Evolutionary conservation across 2,797 vertebrate genomes (phyloP).

Genomic region (Poeciliopsis infans): DNA sequence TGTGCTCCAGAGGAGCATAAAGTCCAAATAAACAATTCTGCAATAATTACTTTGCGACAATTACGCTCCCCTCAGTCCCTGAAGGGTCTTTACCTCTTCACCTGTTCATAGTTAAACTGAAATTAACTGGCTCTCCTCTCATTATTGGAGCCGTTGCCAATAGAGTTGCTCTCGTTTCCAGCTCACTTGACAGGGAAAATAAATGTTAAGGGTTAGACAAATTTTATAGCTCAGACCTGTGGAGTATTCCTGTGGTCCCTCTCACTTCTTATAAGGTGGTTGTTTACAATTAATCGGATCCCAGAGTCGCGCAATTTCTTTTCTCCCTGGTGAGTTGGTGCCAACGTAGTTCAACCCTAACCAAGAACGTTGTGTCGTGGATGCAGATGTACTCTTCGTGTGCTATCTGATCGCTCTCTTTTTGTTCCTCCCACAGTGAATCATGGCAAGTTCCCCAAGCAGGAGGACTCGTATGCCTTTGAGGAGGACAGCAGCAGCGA

Average conservation of each 20-base stretch:
- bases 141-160: neutral
- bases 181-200: neutral
- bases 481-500: slow-evolving; percentile 97
- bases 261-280: neutral
- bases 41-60: neutral
- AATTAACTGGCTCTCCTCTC: neutral
- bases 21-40: neutral
- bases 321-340: neutral
- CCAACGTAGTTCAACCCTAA: neutral
- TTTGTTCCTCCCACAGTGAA: slow-evolving; percentile 77
- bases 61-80: neutral
- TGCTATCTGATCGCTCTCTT: slow-evolving; percentile 1
- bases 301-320: neutral
- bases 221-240: neutral
- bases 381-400: neutral
- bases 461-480: slow-evolving; percentile 91
- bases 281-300: neutral
- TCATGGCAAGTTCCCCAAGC: slow-evolving; percentile 88
- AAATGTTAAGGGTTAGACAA: neutral
- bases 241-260: neutral
- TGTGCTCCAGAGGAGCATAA: neutral
- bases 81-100: neutral
- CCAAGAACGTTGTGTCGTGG: too few species aligned
- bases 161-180: neutral
- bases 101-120: neutral